Conservation (phyloP, 2,113 vertebrate genomes). For the Sisor rabdophorus region DNA sequence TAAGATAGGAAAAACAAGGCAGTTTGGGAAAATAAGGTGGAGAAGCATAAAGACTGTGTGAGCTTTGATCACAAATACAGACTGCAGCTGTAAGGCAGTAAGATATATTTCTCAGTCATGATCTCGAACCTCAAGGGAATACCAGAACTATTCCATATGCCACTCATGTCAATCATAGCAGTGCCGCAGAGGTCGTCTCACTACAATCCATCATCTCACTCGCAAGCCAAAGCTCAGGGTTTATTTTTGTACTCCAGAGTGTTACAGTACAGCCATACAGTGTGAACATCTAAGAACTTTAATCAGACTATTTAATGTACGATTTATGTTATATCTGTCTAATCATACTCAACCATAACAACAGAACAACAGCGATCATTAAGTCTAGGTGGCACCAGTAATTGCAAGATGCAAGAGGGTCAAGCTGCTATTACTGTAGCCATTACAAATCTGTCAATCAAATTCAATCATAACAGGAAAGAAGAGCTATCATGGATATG, state of each 20-base stretch:
- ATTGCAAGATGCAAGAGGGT: slow-evolving; percentile 23
- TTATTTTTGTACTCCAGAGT: slow-evolving; percentile 67
- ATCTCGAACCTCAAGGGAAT: slow-evolving; percentile 81
- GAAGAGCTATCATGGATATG: slow-evolving; percentile 1
- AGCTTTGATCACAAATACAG: slow-evolving; percentile 88
- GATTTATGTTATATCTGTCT: slow-evolving; percentile 31
- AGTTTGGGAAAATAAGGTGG: slow-evolving; percentile 39
- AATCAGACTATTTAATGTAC: slow-evolving; percentile 44
- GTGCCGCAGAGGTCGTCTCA: slow-evolving; percentile 75
- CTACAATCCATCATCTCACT: slow-evolving; percentile 44
- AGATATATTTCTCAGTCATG: slow-evolving; percentile 66
- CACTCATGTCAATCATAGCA: slow-evolving; percentile 87
- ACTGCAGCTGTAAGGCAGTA: slow-evolving; percentile 66
- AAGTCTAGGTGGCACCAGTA: slow-evolving; percentile 11
- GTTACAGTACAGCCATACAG: slow-evolving; percentile 42
- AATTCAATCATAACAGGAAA: slow-evolving; percentile 23
- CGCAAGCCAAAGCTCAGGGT: slow-evolving; percentile 34
- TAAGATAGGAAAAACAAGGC: slow-evolving; percentile 30
- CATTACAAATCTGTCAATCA: slow-evolving; percentile 38
- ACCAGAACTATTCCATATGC: slow-evolving; percentile 94
- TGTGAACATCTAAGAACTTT: slow-evolving; percentile 42
- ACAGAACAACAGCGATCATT: slow-evolving; percentile 34
- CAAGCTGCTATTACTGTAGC: slow-evolving; percentile 28
- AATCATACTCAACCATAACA: slow-evolving; percentile 31
- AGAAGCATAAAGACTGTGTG: slow-evolving; percentile 54